Conservation (phyloP, 1,140 invertebrate species). For the Globodera rostochiensis region DNA sequence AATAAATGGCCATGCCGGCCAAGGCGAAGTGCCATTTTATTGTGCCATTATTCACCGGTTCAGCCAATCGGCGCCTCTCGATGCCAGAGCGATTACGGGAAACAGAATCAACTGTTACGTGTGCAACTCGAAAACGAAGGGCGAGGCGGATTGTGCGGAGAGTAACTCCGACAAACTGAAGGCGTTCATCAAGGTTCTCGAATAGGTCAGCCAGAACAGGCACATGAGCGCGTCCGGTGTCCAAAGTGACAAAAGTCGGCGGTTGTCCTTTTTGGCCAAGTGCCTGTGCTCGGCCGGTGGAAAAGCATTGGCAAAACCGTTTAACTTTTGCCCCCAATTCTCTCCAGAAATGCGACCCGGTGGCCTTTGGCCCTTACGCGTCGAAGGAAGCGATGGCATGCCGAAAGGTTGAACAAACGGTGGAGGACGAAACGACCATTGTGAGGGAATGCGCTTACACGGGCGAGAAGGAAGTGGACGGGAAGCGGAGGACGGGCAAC, state of each 20-base stretch:
- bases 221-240: no score
- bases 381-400: constrained; percentile 43
- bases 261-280: no score
- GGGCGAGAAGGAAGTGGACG: constrained; percentile 44
- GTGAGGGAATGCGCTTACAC: constrained; percentile 49
- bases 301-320: no score
- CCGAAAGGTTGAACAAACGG: constrained; percentile 41
- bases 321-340: constrained; percentile 32
- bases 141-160: constrained; percentile 34
- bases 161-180: constrained; percentile 42
- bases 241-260: no score
- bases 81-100: neutral
- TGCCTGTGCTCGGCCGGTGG: no score
- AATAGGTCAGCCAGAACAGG: neutral
- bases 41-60: neutral
- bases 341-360: constrained; percentile 36
- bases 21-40: no score
- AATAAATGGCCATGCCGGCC: neutral
- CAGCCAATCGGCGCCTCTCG: neutral
- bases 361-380: constrained; percentile 36
- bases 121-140: constrained; percentile 49
- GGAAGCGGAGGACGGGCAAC: constrained; percentile 51
- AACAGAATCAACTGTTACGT: constrained; percentile 41
- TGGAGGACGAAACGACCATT: constrained; percentile 24
- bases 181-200: constrained; percentile 43